These are phyloP conservation scores for Pogonocichla stellata DNA, from an alignment of 2,113 vertebrate genomes.

Conservation along the genomic window DNA sequence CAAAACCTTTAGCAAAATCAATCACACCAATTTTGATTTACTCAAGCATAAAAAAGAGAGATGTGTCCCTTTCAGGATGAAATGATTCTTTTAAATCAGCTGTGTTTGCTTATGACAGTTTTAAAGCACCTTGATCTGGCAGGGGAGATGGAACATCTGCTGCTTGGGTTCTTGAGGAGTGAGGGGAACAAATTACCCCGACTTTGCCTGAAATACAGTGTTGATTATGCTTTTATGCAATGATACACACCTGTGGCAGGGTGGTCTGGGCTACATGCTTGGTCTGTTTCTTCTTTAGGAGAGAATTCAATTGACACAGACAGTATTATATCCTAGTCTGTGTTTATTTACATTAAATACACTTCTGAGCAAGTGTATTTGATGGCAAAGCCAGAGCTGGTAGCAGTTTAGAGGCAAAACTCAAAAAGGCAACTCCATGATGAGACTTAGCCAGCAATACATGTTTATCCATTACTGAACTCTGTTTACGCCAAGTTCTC, in stretches of 20 bases:
- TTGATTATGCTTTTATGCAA: background rate
- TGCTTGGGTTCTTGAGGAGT: background rate
- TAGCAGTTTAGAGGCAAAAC: background rate
- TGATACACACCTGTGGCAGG: background rate
- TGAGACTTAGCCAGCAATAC: background rate
- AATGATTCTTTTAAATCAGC: conserved; percentile 32
- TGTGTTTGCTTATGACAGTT: conserved; percentile 29
- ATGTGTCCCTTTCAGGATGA: background rate
- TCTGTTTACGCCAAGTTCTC: background rate
- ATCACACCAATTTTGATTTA: background rate
- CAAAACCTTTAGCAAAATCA: background rate
- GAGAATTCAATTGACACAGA: background rate
- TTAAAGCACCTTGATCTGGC: background rate
- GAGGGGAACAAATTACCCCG: background rate
- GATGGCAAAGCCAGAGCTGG: background rate
- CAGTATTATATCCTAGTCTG: background rate
- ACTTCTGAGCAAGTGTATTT: background rate
- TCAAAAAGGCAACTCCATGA: background rate
- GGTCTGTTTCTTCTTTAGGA: background rate
- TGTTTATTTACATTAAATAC: background rate
- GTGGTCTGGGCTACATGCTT: background rate
- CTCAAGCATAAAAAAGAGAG: background rate
- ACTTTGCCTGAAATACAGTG: conserved; percentile 5
- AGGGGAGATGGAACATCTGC: conserved; percentile 34
- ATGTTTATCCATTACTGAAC: background rate